Evolutionary conservation across 2,888 invertebrate genomes (phyloP).

Genomic region (Pachydiplax longipennis): DNA sequence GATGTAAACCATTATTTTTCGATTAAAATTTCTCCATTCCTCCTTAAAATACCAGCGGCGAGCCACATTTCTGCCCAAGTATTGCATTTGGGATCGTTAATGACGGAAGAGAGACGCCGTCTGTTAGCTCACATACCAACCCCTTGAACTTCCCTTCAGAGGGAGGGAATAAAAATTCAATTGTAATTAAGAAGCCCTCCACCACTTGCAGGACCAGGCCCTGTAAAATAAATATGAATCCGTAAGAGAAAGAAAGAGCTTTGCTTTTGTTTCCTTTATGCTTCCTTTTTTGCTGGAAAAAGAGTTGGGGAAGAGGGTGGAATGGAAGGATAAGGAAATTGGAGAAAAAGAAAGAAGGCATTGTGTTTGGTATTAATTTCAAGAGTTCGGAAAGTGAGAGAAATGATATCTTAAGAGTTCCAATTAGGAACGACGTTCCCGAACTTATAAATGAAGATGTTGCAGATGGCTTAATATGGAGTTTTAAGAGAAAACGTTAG

Average conservation of each 20-base stretch:
- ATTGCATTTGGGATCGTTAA: too few species aligned
- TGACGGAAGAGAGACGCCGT: background rate
- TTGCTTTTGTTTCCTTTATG: background rate
- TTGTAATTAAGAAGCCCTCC: conserved; percentile 13
- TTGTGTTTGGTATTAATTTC: conserved; percentile 20
- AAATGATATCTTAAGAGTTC: conserved; percentile 35
- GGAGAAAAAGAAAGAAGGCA: background rate
- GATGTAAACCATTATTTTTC: background rate
- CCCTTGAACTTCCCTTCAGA: too few species aligned
- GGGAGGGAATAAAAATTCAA: conserved; percentile 12
- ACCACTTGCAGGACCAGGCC: background rate
- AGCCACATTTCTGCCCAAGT: too few species aligned
- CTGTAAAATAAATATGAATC: background rate
- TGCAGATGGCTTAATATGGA: conserved; percentile 23
- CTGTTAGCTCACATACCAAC: background rate
- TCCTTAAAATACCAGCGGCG: too few species aligned
- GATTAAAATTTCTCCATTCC: too few species aligned
- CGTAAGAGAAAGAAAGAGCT: background rate
- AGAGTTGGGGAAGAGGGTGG: background rate
- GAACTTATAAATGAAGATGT: conserved; percentile 38
- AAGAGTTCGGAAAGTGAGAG: conserved; percentile 36
- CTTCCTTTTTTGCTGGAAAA: background rate
- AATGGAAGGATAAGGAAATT: background rate
- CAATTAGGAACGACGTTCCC: background rate
- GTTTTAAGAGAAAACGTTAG: background rate